Conservation (phyloP, 2,888 invertebrate genomes). For the Rhorus exstirpatorius region DNA sequence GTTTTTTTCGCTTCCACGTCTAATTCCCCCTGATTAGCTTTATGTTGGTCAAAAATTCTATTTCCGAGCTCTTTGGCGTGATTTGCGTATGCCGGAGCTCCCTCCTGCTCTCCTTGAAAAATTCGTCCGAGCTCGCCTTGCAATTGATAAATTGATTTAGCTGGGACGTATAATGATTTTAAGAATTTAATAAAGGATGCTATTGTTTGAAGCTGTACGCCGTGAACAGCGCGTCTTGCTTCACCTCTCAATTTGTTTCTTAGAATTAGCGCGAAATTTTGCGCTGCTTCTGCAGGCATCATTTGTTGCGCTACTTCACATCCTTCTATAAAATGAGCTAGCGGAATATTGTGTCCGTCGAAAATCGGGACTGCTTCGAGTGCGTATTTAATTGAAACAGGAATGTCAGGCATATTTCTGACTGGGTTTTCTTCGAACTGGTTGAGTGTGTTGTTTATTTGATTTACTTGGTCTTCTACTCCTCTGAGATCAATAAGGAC, state of each 20-base stretch:
- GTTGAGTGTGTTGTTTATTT: too few relatives aligned
- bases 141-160: too few relatives aligned
- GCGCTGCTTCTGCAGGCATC: constrained; percentile 3
- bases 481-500: too few relatives aligned
- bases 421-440: too few relatives aligned
- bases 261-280: constrained; percentile 20
- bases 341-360: constrained; percentile 40
- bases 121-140: too few relatives aligned
- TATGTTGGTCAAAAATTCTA: neutral
- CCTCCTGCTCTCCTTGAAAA: constrained; percentile 34
- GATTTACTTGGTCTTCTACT: too few relatives aligned
- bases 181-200: constrained; percentile 1
- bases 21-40: neutral
- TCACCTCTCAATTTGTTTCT: constrained; percentile 43
- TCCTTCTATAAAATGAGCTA: constrained; percentile 43
- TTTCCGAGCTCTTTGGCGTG: too few relatives aligned
- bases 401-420: too few relatives aligned
- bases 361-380: constrained; percentile 36
- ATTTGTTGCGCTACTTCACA: too few relatives aligned
- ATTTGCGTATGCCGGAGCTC: constrained; percentile 12
- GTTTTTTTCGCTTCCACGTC: neutral
- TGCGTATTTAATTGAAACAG: constrained; percentile 28
- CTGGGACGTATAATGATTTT: constrained; percentile 35
- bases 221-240: constrained; percentile 22
- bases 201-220: constrained; percentile 10